Conservation (phyloP, 1,140 invertebrate genomes). For the Pogonus chalceus region DNA sequence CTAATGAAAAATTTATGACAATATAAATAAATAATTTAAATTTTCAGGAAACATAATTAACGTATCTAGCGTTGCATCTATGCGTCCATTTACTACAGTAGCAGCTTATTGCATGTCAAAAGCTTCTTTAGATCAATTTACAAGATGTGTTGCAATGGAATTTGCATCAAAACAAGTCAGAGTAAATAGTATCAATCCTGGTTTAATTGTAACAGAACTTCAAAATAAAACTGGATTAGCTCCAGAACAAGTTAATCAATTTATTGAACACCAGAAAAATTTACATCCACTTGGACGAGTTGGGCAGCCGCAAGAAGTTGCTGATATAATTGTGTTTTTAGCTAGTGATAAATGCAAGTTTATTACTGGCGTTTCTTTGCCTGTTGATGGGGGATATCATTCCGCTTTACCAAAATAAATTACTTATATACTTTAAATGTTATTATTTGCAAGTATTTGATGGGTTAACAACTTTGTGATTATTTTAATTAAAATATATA, state of each 20-base stretch:
- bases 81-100: slow-evolving; percentile 64
- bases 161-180: slow-evolving; percentile 69
- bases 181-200: slow-evolving; percentile 80
- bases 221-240: slow-evolving; percentile 57
- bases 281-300: slow-evolving; percentile 68
- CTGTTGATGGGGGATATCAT: slow-evolving; percentile 75
- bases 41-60: slow-evolving; percentile 82
- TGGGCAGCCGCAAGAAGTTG: slow-evolving; percentile 62
- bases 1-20: no score
- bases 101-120: slow-evolving; percentile 83
- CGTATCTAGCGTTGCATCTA: slow-evolving; percentile 79
- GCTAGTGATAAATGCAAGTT: slow-evolving; percentile 67
- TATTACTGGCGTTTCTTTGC: slow-evolving; percentile 62
- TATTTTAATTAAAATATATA: no score
- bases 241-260: slow-evolving; percentile 53
- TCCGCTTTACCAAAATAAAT: slow-evolving; percentile 67
- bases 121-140: no score
- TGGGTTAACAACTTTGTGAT: no score
- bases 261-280: slow-evolving; percentile 57
- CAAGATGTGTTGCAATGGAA: slow-evolving; percentile 64
- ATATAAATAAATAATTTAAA: no score
- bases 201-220: slow-evolving; percentile 56
- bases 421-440: no score
- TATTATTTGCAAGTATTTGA: no score
- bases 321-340: slow-evolving; percentile 64